phyloP scores from a whole-genome alignment of 2,113 vertebrate species.

The Halcyon senegalensis region DNA sequence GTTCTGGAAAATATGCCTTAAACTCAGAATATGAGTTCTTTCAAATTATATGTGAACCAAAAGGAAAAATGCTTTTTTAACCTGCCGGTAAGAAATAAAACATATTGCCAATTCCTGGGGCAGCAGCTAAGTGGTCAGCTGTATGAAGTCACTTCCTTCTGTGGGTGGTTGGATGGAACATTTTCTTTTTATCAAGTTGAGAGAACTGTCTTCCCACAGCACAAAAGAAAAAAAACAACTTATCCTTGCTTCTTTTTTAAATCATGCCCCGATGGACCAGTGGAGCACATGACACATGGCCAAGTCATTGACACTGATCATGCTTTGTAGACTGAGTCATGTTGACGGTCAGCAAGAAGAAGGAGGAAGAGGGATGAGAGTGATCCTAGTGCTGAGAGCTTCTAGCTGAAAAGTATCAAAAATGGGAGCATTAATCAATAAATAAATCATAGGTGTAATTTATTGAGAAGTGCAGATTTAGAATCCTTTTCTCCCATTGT shows the following conservation, averaged over 20 bases:
- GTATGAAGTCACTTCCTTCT: not conserved
- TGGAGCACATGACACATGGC: not conserved
- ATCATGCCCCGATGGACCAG: not conserved
- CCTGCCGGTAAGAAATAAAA: not conserved
- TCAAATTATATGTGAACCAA: not conserved
- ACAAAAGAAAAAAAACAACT: not conserved
- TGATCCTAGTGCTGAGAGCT: not conserved
- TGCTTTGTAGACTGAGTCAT: not conserved
- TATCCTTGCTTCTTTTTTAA: not conserved
- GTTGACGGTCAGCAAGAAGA: not conserved
- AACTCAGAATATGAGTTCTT: not conserved
- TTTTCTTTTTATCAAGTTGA: not conserved
- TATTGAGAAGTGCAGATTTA: not conserved
- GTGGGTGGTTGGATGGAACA: not conserved
- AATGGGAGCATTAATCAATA: not conserved
- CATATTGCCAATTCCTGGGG: not conserved
- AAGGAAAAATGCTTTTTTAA: not conserved
- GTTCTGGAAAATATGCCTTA: not conserved
- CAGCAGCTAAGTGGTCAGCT: not conserved
- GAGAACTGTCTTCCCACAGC: not conserved
- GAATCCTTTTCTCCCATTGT: not conserved
- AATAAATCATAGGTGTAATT: fast-evolving
- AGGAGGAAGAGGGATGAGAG: not conserved
- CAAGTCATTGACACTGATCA: not conserved
- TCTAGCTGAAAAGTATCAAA: not conserved